Evolutionary conservation across 2,888 invertebrate species (phyloP).

Genomic region (Epinotia brunnichana): DNA sequence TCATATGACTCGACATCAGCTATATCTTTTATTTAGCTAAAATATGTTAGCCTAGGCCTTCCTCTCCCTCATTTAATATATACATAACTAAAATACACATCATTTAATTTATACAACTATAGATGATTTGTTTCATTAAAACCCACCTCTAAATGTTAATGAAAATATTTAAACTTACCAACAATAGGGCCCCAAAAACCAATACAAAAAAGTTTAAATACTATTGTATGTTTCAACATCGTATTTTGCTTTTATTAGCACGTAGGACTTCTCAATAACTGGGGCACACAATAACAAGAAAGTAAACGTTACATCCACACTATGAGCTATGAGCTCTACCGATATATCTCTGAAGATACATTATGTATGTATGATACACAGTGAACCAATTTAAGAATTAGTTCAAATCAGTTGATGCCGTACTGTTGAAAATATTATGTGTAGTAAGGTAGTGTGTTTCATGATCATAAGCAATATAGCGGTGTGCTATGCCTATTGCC

Average conservation of each 20-base stretch:
- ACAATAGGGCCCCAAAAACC: background rate
- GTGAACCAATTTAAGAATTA: constrained; percentile 17
- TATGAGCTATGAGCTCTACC: background rate
- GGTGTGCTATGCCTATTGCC: background rate
- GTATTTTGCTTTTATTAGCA: background rate
- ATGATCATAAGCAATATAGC: no score
- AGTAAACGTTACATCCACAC: background rate
- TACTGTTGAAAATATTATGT: background rate
- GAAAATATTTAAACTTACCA: constrained; percentile 9
- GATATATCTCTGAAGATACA: background rate
- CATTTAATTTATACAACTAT: background rate
- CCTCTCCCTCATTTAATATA: no score
- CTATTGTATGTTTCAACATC: background rate
- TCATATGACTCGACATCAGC: no score
- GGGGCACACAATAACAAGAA: constrained; percentile 10
- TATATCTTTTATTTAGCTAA: no score
- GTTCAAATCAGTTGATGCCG: background rate
- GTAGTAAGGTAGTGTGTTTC: no score
- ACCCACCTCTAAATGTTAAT: background rate
- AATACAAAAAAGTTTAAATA: constrained; percentile 1
- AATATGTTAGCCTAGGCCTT: no score
- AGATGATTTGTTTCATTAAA: background rate
- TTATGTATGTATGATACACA: no score
- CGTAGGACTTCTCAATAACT: background rate
- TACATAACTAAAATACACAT: background rate